These are phyloP conservation scores for Mystacornis crossleyi DNA, from an alignment of 2,113 vertebrate species.

Conservation along the genomic window DNA sequence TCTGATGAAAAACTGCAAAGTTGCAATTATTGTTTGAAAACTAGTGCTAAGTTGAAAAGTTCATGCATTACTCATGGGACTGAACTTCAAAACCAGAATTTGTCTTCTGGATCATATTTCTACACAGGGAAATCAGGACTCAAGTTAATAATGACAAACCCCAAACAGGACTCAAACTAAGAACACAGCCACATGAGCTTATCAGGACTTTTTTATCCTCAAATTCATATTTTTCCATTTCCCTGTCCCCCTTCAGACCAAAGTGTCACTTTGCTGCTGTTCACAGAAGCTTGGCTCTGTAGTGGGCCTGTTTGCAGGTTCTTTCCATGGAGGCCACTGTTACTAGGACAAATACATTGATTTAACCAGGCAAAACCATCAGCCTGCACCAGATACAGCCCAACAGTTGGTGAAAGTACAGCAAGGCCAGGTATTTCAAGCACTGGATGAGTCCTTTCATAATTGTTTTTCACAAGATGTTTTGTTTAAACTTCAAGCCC, in stretches of 20 bases:
- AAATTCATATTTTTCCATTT: neutral
- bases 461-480: neutral
- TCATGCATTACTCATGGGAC: neutral
- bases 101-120: neutral
- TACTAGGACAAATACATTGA: neutral
- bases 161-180: neutral
- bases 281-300: rapidly evolving
- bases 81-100: neutral
- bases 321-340: neutral
- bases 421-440: neutral
- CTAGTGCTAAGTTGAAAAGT: neutral
- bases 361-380: neutral
- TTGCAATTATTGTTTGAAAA: neutral
- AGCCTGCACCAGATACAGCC: neutral
- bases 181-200: neutral
- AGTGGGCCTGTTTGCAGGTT: neutral
- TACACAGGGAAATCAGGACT: neutral
- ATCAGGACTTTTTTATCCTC: neutral
- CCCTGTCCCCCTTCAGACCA: neutral
- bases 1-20: neutral
- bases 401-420: neutral
- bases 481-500: neutral
- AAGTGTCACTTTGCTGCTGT: neutral
- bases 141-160: neutral
- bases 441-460: neutral